Evolutionary conservation across 2,797 vertebrate genomes (phyloP), one percentile per base, ranked within the genome.

Genomic region (Gastrophryne carolinensis): DNA sequence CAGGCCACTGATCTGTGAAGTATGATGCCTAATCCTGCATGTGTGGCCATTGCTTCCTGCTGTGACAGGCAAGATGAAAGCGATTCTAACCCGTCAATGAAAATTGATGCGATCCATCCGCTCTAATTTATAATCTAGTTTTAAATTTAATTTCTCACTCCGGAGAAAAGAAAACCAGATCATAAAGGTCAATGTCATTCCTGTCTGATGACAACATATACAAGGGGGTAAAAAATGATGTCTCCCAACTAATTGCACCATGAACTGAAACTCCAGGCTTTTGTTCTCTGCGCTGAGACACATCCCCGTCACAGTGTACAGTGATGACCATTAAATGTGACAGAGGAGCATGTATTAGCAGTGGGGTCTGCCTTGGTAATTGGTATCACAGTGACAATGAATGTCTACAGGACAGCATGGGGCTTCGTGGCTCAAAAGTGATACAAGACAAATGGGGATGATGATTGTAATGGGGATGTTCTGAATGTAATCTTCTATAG

Each of bases 101-200:
- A 47, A n/a, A 63, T 47, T 5, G 29, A 54, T 39, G 15, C 9
- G 24, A 17, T 53, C 15, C 39, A 35, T 47, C 62, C 62, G 27
- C 26, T 65, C 49, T 29, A 65, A 32, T 65, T 17, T 64, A 49
- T 26, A 4, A 50, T 67, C 19, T 67, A 24, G 44, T 30, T 50
- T 66, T 3, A 17, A 15, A 37, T 54, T 54, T 5, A 54, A 53
- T 39, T 39, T 32, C 12, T 67, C 17, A 66, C 30, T 52, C 26
- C 21, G 24, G 3, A n/a, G 44, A 50, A 23, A 7, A 30, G 32
- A 54, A 53, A 67, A 15, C 12, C 32, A 67, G 53, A 24, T 32
- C n/a, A 67, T 54, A 39, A 67, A 53, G 15, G 49, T 54, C 49
- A 67, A 24, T 67, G 65, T 67, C 44, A 67, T 17, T 54, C 37